Percentiles rank a stretch among this genome's conserved stretches.
These are phyloP conservation scores for Acropternis orthonyx DNA, from an alignment of 2,797 vertebrate genomes.

Conservation along the genomic window DNA sequence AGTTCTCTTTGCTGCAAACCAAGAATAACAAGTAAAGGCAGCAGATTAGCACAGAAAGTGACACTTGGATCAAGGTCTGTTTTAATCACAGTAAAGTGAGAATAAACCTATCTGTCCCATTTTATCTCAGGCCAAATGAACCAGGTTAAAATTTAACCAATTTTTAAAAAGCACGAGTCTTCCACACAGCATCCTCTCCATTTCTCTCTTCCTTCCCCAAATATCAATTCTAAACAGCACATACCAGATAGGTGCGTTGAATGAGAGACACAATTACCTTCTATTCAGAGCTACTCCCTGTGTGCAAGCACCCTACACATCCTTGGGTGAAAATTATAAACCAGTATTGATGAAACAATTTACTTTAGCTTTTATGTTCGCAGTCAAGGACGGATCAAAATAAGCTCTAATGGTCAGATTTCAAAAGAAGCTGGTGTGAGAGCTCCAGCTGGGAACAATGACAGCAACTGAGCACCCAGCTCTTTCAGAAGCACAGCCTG, in stretches of 20 bases:
- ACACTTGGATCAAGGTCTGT: background rate
- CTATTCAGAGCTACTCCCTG: background rate
- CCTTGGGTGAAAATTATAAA: slow-evolving; percentile 41
- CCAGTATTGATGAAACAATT: slow-evolving; percentile 50
- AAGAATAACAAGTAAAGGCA: background rate
- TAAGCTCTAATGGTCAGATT: slow-evolving; percentile 31
- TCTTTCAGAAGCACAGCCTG: background rate
- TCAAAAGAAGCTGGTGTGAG: slow-evolving; percentile 28
- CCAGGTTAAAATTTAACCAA: background rate
- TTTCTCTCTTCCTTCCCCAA: background rate
- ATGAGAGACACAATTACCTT: background rate
- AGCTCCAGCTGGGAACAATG: slow-evolving; percentile 11
- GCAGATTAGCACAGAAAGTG: background rate
- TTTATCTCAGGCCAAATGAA: background rate
- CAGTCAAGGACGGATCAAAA: slow-evolving; percentile 29
- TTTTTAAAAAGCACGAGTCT: background rate
- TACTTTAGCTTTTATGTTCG: background rate
- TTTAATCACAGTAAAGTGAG: background rate
- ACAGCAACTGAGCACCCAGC: background rate
- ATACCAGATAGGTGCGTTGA: background rate
- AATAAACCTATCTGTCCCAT: background rate
- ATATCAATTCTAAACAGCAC: background rate
- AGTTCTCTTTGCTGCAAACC: background rate
- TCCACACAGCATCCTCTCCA: background rate
- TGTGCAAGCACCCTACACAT: background rate